Conservation (phyloP, 2,113 vertebrate species). For the Paramormyrops kingsleyae region DNA sequence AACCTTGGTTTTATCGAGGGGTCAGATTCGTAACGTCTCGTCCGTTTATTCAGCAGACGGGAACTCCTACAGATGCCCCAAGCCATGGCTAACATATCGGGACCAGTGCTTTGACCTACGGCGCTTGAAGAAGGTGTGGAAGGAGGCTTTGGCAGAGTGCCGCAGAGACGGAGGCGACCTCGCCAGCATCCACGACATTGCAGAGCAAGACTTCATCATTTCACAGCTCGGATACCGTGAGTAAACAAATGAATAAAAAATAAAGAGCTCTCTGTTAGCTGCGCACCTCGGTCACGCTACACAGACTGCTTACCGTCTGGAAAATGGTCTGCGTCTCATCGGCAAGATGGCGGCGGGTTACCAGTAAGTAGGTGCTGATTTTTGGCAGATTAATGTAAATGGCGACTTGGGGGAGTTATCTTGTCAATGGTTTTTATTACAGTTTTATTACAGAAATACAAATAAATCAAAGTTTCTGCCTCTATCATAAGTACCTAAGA, state of each 20-base stretch:
- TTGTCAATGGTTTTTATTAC: background rate
- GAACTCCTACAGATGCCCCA: constrained; percentile 63
- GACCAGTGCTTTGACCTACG: constrained; percentile 77
- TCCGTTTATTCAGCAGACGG: constrained; percentile 31
- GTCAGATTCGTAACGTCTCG: too few species aligned
- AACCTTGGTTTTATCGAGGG: background rate
- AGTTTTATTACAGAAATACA: too few species aligned
- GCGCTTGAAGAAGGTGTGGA: constrained; percentile 65
- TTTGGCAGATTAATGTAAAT: background rate
- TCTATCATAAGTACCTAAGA: background rate
- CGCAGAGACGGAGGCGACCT: constrained; percentile 77
- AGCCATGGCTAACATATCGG: constrained; percentile 77
- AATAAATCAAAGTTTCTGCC: too few species aligned
- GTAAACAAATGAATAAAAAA: constrained; percentile 28
- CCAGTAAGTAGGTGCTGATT: background rate
- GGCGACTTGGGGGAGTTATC: background rate
- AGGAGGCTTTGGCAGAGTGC: constrained; percentile 65
- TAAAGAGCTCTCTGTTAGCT: background rate
- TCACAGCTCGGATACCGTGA: constrained; percentile 84
- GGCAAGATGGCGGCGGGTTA: background rate
- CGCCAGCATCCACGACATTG: constrained; percentile 72
- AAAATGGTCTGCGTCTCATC: background rate
- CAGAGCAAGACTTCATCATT: constrained; percentile 82
- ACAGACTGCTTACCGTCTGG: background rate
- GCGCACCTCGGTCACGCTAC: background rate